These are phyloP conservation scores for Pseudanteris insignis DNA, from an alignment of 2,888 invertebrate genomes.

Conservation along the genomic window DNA sequence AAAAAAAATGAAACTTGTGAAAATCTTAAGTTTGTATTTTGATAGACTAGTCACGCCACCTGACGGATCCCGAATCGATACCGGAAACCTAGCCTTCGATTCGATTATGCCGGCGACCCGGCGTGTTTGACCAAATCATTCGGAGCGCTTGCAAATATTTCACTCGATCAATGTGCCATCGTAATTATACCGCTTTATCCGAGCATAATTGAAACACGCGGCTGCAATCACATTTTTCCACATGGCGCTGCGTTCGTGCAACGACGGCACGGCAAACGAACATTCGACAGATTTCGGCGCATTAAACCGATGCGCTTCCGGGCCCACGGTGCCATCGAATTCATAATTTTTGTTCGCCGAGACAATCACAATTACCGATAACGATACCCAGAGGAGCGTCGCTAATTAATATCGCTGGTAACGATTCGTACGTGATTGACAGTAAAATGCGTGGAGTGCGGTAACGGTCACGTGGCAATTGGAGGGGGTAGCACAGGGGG, in stretches of 20 bases:
- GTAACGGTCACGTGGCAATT: slow-evolving; percentile 45
- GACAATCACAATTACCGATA: slow-evolving; percentile 64
- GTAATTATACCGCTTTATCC: slow-evolving; percentile 23
- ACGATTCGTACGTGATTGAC: slow-evolving; percentile 64
- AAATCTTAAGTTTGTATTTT: no score
- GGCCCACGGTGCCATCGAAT: slow-evolving; percentile 24
- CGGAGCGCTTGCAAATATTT: slow-evolving; percentile 15
- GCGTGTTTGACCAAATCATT: slow-evolving; percentile 3
- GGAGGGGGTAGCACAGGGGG: slow-evolving; percentile 17
- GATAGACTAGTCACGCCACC: no score
- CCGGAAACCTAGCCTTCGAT: slow-evolving; percentile 1
- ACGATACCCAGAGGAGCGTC: slow-evolving; percentile 60
- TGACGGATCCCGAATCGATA: not conserved
- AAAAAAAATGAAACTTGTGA: no score
- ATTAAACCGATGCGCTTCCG: slow-evolving; percentile 6
- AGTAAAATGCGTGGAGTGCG: slow-evolving; percentile 55
- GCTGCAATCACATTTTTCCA: slow-evolving; percentile 11
- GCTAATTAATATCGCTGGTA: slow-evolving; percentile 66
- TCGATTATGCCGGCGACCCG: slow-evolving; percentile 3
- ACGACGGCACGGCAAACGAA: no score
- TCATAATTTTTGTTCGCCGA: slow-evolving; percentile 37
- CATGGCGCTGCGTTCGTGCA: not conserved
- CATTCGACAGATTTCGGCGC: slow-evolving; percentile 20
- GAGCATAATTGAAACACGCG: slow-evolving; percentile 25
- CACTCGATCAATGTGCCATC: slow-evolving; percentile 17